A percentile compares a stretch with the other conserved stretches of the same genome.
Conservation (phyloP, 30 jellyfish, hydroid and myxozoan species). For the Pseudorhiza aurosa region DNA sequence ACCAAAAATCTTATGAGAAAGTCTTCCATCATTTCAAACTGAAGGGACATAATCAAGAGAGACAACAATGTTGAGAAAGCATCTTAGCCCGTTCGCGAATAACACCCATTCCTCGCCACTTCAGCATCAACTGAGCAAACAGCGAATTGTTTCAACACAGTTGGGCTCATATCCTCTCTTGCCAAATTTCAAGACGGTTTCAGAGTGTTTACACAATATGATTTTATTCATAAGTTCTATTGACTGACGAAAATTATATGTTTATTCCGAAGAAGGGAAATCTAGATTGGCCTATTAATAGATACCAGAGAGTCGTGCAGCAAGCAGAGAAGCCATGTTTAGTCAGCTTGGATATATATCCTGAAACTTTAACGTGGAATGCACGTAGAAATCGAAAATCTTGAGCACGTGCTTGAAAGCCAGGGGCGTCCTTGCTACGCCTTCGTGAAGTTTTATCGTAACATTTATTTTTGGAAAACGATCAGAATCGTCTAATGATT, state of each 20-base stretch:
- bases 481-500: too few species aligned
- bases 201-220: conserved; percentile 5
- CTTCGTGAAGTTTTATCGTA: too few species aligned
- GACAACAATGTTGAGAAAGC: conserved; percentile 3
- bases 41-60: neutral
- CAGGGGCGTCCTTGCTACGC: too few species aligned
- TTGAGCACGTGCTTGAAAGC: neutral
- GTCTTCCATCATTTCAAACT: neutral
- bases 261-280: conserved; percentile 16
- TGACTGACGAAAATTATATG: conserved; percentile 40
- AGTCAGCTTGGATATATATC: neutral
- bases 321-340: neutral
- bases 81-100: conserved; percentile 1
- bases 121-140: conserved; percentile 49
- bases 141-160: neutral
- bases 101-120: conserved; percentile 13
- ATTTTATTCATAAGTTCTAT: conserved; percentile 21
- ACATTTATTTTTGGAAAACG: too few species aligned
- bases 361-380: neutral
- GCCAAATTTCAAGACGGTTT: conserved; percentile 12
- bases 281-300: conserved; percentile 51
- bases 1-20: neutral
- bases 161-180: neutral
- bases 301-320: conserved; percentile 23
- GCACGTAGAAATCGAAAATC: neutral